Evolutionary conservation across 2,113 vertebrate genomes (phyloP).

Genomic region (Entosphenus tridentatus): DNA sequence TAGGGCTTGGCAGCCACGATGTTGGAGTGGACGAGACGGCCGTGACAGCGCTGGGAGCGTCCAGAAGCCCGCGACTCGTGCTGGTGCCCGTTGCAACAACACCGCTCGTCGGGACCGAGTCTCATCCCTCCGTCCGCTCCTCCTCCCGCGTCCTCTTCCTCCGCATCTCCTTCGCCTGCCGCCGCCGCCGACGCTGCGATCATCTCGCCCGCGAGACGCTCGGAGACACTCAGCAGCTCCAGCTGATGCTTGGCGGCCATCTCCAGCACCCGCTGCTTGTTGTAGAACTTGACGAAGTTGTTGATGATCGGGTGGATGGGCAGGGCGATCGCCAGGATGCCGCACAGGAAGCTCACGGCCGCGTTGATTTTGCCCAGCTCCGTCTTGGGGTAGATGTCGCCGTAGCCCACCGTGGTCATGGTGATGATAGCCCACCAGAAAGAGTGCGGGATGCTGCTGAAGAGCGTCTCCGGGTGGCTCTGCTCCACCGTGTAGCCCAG

Average conservation of each 20-base stretch:
- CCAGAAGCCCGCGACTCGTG: no score
- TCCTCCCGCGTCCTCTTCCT: no score
- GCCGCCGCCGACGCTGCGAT: no score
- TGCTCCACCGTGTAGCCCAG: constrained; percentile 88
- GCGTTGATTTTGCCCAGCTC: constrained; percentile 82
- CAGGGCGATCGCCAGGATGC: constrained; percentile 75
- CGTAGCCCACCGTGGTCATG: constrained; percentile 92
- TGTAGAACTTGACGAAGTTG: constrained; percentile 86
- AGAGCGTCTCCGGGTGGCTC: constrained; percentile 78
- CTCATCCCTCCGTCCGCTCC: no score
- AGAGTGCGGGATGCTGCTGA: constrained; percentile 86
- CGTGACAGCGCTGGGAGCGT: no score
- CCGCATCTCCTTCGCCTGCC: no score
- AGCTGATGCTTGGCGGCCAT: constrained; percentile 74
- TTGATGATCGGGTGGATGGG: constrained; percentile 96
- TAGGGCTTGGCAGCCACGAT: no score
- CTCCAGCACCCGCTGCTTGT: constrained; percentile 78
- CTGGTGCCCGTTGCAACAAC: no score
- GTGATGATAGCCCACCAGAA: constrained; percentile 99
- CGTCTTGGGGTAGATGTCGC: constrained; percentile 92
- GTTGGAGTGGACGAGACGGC: no score
- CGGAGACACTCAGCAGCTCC: constrained; percentile 39
- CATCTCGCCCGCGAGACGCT: no score
- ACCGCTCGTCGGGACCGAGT: no score
- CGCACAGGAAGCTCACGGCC: constrained; percentile 81